A percentile compares a stretch with the other conserved stretches of the same genome.
Conservation (phyloP, 1,140 invertebrate species). For the Drosophila pruinosa region DNA sequence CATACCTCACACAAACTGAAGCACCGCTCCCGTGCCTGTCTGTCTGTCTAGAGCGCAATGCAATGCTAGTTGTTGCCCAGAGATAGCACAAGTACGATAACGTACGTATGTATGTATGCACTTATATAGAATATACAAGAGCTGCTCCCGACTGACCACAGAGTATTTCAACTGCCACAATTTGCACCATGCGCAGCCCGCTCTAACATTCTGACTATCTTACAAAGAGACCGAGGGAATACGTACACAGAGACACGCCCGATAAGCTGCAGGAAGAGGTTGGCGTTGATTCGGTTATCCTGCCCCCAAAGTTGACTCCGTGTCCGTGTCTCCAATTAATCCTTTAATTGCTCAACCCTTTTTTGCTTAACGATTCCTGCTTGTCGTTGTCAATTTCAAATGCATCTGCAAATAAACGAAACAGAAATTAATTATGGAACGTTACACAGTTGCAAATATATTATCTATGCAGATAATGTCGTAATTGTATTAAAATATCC, state of each 20-base stretch:
- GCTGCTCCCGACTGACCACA: slow-evolving; percentile 8
- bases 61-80: neutral
- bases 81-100: neutral
- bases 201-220: slow-evolving; percentile 46
- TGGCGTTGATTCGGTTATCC: neutral
- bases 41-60: neutral
- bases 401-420: slow-evolving; percentile 38
- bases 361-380: neutral
- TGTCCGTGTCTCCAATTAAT: slow-evolving; percentile 7
- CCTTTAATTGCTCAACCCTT: slow-evolving; percentile 32
- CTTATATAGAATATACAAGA: slow-evolving; percentile 3
- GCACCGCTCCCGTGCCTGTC: neutral
- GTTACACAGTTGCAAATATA: neutral
- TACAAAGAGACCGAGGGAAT: slow-evolving; percentile 30
- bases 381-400: neutral
- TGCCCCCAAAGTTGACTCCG: neutral
- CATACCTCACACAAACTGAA: slow-evolving; percentile 68
- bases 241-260: slow-evolving; percentile 38
- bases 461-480: neutral
- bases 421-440: slow-evolving; percentile 1
- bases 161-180: slow-evolving; percentile 38
- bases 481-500: neutral
- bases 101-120: neutral
- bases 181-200: slow-evolving; percentile 25
- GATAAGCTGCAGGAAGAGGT: slow-evolving; percentile 18